A percentile compares a stretch with the other conserved stretches of the same genome.
These are phyloP conservation scores for Plagodis dolabraria DNA, from an alignment of 2,888 invertebrate species.

Conservation along the genomic window DNA sequence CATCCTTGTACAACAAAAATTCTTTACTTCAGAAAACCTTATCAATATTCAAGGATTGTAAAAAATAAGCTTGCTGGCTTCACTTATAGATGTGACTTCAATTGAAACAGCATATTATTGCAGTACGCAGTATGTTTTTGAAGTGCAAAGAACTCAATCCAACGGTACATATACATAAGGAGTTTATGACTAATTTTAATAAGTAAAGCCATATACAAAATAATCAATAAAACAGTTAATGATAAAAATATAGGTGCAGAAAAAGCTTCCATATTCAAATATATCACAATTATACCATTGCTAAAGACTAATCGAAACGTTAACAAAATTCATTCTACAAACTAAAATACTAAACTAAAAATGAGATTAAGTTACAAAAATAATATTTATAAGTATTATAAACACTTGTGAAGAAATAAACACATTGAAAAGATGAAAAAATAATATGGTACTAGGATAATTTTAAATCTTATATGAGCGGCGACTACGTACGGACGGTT, in stretches of 20 bases:
- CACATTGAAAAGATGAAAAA: background rate
- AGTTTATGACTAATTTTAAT: too few relatives aligned
- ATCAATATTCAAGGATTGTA: too few relatives aligned
- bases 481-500: too few relatives aligned
- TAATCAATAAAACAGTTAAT: background rate
- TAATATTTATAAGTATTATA: slow-evolving; percentile 3
- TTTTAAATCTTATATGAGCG: too few relatives aligned
- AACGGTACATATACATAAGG: too few relatives aligned
- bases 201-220: background rate
- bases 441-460: background rate
- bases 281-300: slow-evolving; percentile 41
- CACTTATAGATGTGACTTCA: too few relatives aligned
- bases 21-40: too few relatives aligned
- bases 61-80: too few relatives aligned
- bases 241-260: slow-evolving; percentile 3
- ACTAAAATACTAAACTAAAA: slow-evolving; percentile 43
- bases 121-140: too few relatives aligned
- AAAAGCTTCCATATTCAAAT: slow-evolving; percentile 25
- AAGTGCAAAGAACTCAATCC: too few relatives aligned
- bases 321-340: slow-evolving; percentile 41
- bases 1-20: background rate
- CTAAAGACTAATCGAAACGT: slow-evolving; percentile 39
- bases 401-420: slow-evolving; percentile 4
- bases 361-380: slow-evolving; percentile 47
- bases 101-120: too few relatives aligned